Evolutionary conservation across 2,797 vertebrate genomes (phyloP).

Genomic region (Thunnus albacares): DNA sequence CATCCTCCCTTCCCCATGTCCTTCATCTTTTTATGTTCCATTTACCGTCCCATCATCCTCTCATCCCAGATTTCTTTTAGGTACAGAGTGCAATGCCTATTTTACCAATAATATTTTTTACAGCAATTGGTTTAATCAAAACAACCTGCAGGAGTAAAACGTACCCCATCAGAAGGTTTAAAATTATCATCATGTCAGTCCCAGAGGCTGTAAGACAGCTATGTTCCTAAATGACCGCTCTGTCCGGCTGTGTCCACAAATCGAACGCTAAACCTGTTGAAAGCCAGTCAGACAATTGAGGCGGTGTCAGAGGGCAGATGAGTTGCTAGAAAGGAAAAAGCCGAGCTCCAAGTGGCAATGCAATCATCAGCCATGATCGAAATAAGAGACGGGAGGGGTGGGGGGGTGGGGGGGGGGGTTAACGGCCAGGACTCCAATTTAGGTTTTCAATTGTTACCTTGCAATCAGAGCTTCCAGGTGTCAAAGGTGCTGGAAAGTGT

Average conservation of each 20-base stretch:
- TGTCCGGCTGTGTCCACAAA: slow-evolving; percentile 28
- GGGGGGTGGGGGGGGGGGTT: slow-evolving; percentile 9
- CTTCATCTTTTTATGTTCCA: too few species aligned
- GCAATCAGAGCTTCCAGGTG: slow-evolving; percentile 48
- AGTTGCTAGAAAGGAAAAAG: slow-evolving; percentile 38
- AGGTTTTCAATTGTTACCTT: slow-evolving; percentile 50
- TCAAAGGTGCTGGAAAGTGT: slow-evolving; percentile 46
- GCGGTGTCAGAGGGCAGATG: slow-evolving; percentile 56
- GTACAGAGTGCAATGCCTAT: neutral
- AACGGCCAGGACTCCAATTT: slow-evolving; percentile 46
- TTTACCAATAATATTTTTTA: neutral
- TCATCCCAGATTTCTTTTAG: neutral
- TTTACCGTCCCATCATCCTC: too few species aligned
- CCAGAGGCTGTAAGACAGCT: slow-evolving; percentile 20
- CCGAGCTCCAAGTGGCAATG: slow-evolving; percentile 39
- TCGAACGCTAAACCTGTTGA: slow-evolving; percentile 34
- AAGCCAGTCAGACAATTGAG: slow-evolving; percentile 50
- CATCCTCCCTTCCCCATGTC: too few species aligned
- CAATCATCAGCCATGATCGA: slow-evolving; percentile 68
- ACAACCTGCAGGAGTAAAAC: neutral
- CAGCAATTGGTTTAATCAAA: neutral
- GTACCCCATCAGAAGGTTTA: neutral
- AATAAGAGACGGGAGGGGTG: slow-evolving; percentile 29
- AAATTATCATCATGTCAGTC: neutral
- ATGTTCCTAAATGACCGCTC: slow-evolving; percentile 32